Percentiles rank a stretch among this genome's conserved stretches.
These are phyloP conservation scores for Zapus hudsonius DNA, from an alignment of 2,113 vertebrate species.

Conservation along the genomic window DNA sequence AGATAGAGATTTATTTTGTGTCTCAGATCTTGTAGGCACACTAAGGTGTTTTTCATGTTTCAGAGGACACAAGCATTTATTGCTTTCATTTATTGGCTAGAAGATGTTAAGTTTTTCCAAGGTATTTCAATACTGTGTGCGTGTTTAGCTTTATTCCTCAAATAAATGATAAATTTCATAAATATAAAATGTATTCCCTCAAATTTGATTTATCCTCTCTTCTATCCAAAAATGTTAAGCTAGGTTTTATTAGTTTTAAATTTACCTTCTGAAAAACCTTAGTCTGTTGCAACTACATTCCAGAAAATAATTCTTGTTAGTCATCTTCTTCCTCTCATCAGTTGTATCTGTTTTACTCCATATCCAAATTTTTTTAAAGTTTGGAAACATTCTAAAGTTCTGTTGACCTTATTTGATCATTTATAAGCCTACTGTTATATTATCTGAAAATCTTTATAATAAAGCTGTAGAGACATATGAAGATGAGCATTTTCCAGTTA, in stretches of 20 bases:
- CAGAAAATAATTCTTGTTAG: neutral
- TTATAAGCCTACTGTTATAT: neutral
- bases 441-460: neutral
- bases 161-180: neutral
- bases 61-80: neutral
- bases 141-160: conserved; percentile 4
- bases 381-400: neutral
- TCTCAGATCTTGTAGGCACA: neutral
- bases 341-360: neutral
- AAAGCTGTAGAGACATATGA: no score
- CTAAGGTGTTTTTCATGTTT: neutral
- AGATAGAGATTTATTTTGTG: neutral
- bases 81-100: neutral
- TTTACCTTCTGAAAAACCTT: neutral
- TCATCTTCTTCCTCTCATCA: neutral
- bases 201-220: neutral
- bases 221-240: neutral
- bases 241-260: neutral
- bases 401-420: neutral
- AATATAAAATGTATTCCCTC: neutral
- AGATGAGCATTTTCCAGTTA: neutral
- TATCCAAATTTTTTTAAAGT: neutral
- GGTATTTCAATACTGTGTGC: neutral
- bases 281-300: neutral
- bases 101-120: neutral